A percentile compares a stretch with the other conserved stretches of the same genome.
phyloP scores from a whole-genome alignment of 2,888 invertebrate genomes.

The Xestoiulus laeticollis region DNA sequence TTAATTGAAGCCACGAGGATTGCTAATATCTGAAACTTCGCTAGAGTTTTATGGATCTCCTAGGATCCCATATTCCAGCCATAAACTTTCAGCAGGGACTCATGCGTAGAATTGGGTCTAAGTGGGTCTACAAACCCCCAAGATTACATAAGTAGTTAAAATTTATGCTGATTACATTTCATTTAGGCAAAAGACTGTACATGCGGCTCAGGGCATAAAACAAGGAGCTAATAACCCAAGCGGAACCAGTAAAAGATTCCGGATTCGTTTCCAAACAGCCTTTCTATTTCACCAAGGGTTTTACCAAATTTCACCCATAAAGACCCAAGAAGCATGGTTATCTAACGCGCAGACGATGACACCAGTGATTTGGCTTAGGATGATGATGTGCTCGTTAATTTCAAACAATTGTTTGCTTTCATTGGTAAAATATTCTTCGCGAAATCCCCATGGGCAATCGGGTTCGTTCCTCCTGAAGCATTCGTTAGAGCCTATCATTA shows the following conservation, averaged over 20 bases:
- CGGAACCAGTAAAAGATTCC: not conserved
- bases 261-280: not conserved
- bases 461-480: not conserved
- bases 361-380: not conserved
- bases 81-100: slow-evolving; percentile 19
- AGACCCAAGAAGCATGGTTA: not conserved
- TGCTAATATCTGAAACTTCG: slow-evolving; percentile 16
- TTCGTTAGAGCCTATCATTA: not conserved
- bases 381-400: slow-evolving; percentile 21
- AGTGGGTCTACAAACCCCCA: not conserved
- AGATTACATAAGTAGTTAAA: slow-evolving; percentile 34
- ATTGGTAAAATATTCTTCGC: not conserved
- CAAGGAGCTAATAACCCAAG: slow-evolving; percentile 5
- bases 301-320: not conserved
- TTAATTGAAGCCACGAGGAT: slow-evolving; percentile 37
- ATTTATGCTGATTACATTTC: slow-evolving; percentile 28
- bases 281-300: not conserved
- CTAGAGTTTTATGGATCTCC: not conserved
- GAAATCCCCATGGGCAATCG: not conserved
- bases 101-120: slow-evolving; percentile 10
- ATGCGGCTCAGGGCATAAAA: not conserved
- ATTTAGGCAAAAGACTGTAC: slow-evolving; percentile 33
- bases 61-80: slow-evolving; percentile 6
- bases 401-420: slow-evolving; percentile 13
- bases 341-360: slow-evolving; percentile 10